Evolutionary conservation across 2,797 vertebrate genomes (phyloP), one percentile per base, ranked within the genome.

Genomic region (Tinamus major): DNA sequence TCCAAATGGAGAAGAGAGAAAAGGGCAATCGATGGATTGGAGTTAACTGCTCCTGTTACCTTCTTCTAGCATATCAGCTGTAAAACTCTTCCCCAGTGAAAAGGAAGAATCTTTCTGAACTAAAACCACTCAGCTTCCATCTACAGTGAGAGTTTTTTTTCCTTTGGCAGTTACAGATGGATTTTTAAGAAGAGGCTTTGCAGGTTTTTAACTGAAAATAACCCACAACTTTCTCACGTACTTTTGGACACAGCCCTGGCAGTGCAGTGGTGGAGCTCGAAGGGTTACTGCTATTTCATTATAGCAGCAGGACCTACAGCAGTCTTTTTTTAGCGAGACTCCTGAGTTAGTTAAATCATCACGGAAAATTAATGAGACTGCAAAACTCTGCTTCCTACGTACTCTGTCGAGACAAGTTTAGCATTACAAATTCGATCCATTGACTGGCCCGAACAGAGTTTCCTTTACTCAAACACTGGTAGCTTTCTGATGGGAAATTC

Each of bases 291-390:
- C 23, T 79, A 85, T 48, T 72, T 70, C 5, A 2, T 18, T 65
- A 48, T 35, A 81, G 67, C 77, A 61, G 80, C 67, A 70, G 79
- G 70, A 75, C 62, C 39, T 58, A 63, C 72, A 29, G 20, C 72
- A 29, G 20, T 48, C 82, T 75, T 90, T 76, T 79, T 81, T 82
- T 89, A 92, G 84, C 49, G 77, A 95, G 89, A 74, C 89, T 95
- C 85, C 65, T 1, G 79, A 91, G 79, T 70, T 65, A 56, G 70
- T 84, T 92, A 94, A 95, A 86, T 79, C 70, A 39, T 87, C 82
- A 88, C 93, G 93, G 96, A 96, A 91, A 91, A 86, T 95, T 88
- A 95, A 96, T 95, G 89, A 94, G 89, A 41, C 51, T 84, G 82
- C 70, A 81, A 94, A 96, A 91, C 77, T 86, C 85, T 33, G 42